Evolutionary conservation across 2,888 invertebrate genomes (phyloP).

Genomic region (Danaus chrysippus): DNA sequence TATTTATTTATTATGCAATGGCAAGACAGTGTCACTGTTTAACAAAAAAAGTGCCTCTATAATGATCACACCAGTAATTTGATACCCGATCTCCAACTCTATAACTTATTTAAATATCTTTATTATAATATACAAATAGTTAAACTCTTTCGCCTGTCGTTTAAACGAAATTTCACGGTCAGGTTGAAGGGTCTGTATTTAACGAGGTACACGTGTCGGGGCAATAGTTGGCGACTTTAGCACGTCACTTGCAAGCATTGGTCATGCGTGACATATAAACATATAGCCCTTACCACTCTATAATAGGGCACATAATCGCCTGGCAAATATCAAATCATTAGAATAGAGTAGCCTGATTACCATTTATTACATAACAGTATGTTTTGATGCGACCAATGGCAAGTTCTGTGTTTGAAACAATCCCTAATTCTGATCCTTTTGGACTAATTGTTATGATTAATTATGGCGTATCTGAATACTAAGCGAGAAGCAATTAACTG

Average conservation of each 20-base stretch:
- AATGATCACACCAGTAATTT: too few species aligned
- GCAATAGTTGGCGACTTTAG: slow-evolving; percentile 40
- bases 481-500: neutral
- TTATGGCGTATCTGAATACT: slow-evolving; percentile 8
- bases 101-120: neutral
- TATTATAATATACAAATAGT: neutral
- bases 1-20: too few species aligned
- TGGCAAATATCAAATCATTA: slow-evolving; percentile 13
- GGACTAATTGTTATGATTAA: slow-evolving; percentile 13
- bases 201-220: slow-evolving; percentile 51
- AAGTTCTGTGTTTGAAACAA: slow-evolving; percentile 1
- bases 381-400: slow-evolving; percentile 25
- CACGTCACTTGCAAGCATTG: slow-evolving; percentile 44
- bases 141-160: slow-evolving; percentile 23
- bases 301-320: slow-evolving; percentile 11
- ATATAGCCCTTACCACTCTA: slow-evolving; percentile 8
- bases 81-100: too few species aligned
- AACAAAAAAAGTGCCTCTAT: too few species aligned
- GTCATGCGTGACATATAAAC: slow-evolving; percentile 17
- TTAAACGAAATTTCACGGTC: slow-evolving; percentile 26
- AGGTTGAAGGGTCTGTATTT: slow-evolving; percentile 45
- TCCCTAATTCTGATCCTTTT: slow-evolving; percentile 2
- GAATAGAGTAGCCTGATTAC: slow-evolving; percentile 18
- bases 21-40: too few species aligned
- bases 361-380: slow-evolving; percentile 25